Evolutionary conservation across 1,140 invertebrate species (phyloP), one percentile per base, ranked within the genome.

Genomic region (Drosophila navojoa): DNA sequence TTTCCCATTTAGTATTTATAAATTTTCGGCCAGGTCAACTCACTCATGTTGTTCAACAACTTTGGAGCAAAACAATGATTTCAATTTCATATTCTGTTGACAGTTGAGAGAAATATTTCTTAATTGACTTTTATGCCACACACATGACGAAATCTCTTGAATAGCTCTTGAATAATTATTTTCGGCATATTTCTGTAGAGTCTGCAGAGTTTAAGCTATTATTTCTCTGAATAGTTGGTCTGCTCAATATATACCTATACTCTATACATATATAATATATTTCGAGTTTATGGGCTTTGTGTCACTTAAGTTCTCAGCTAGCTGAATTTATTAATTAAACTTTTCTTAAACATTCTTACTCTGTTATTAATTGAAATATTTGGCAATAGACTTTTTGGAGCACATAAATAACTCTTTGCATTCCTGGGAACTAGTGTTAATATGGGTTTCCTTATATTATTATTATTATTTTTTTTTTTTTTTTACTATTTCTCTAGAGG

Each of bases 301-400:
- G 2, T 57, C 19, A 13, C 38, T 57, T 29, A 3, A n/a, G 19
- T 4, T 32, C 1, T 19, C 6, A 5, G 27, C 29, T 6, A 11
- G 15, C 29, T 54, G 29, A 35, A 54, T 32, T 54, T 19, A 16
- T 16, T 54, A 16, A 35, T 16, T n/a, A 29, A 59, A 59, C 15
- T 59, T 47, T 32, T 19, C n/a, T 19, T 19, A 1, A 13, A n/a
- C 57, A 59, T 59, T 59, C 57, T 27, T 5, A 13, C 9, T 25
- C 9, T 29, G 55, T 27, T 25, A 52, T 50, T 27, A 29, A 27
- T 29, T 29, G 40, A 66, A 71, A 66, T 71, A 66, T 66, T 57
- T 71, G 44, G 15, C 27, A 54, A 54, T 62, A 53, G 40, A 62
- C 58, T 57, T 55, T 59, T 29, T 0, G 57, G 57, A n/a, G 15